These are phyloP conservation scores for Phalacrocorax aristotelis DNA, from an alignment of 2,113 vertebrate genomes.

Conservation along the genomic window DNA sequence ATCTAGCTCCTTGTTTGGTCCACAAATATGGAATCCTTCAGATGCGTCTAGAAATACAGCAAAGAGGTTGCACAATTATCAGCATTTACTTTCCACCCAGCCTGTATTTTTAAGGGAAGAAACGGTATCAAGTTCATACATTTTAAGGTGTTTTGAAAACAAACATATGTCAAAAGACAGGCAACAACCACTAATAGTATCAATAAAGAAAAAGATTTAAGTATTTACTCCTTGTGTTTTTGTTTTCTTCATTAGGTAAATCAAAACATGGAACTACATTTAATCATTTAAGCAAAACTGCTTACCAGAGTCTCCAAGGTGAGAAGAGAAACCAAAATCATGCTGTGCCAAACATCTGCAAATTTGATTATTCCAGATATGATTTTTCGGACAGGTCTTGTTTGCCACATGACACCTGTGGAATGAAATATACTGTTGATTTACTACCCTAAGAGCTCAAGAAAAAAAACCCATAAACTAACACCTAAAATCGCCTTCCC, in stretches of 20 bases:
- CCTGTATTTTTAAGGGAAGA: not conserved
- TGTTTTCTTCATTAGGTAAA: not conserved
- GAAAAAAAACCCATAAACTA: too few species aligned
- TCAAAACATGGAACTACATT: not conserved
- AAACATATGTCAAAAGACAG: not conserved
- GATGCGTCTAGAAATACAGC: constrained; percentile 68
- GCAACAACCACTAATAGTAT: not conserved
- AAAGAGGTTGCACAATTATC: not conserved
- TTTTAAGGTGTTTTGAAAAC: not conserved
- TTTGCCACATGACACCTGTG: constrained; percentile 86
- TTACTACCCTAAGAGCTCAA: not conserved
- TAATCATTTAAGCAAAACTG: not conserved
- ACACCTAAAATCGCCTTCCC: too few species aligned
- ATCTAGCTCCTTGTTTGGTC: constrained; percentile 88
- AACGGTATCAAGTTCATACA: not conserved
- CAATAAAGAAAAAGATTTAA: not conserved
- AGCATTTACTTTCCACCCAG: not conserved
- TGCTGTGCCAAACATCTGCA: constrained; percentile 85
- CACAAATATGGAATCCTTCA: constrained; percentile 80
- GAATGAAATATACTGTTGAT: not conserved
- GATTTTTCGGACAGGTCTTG: constrained; percentile 87
- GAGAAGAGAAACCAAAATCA: constrained; percentile 76
- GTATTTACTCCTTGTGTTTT: not conserved
- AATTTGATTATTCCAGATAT: constrained; percentile 85
- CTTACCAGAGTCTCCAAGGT: constrained; percentile 80